Conservation (phyloP, 2,113 vertebrate genomes). For the Hippocampus comes region DNA sequence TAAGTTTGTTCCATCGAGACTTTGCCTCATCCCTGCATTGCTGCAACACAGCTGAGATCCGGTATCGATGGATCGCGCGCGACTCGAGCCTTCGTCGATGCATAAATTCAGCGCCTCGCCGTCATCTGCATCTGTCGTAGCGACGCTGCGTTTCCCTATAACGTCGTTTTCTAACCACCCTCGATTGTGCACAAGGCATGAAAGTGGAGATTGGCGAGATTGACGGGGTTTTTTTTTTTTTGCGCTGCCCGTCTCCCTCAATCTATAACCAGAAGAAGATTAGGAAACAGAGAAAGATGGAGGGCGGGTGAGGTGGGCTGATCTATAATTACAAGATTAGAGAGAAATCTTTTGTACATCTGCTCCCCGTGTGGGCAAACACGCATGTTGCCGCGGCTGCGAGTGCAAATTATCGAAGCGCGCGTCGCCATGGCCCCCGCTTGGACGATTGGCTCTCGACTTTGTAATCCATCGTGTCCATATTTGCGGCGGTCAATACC, state of each 20-base stretch:
- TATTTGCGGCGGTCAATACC: slow-evolving; percentile 42
- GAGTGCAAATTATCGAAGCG: not conserved
- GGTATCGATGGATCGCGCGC: slow-evolving; percentile 18
- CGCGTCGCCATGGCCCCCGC: not conserved
- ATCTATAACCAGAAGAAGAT: slow-evolving; percentile 62
- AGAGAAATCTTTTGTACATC: slow-evolving; percentile 57
- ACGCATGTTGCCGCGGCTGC: slow-evolving; percentile 30
- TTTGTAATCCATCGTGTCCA: slow-evolving; percentile 43
- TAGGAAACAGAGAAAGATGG: slow-evolving; percentile 40
- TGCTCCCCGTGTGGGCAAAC: slow-evolving; percentile 54
- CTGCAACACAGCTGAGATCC: slow-evolving; percentile 30
- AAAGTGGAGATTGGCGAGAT: slow-evolving; percentile 43
- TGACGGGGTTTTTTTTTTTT: slow-evolving; percentile 54
- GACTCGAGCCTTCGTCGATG: slow-evolving; percentile 6
- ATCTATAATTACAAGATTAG: slow-evolving; percentile 66
- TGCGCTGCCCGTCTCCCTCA: slow-evolving; percentile 47
- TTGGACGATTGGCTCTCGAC: slow-evolving; percentile 33
- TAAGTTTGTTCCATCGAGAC: slow-evolving; percentile 49
- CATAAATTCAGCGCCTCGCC: not conserved
- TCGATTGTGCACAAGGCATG: slow-evolving; percentile 45
- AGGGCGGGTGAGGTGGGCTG: slow-evolving; percentile 35
- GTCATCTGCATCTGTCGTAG: slow-evolving; percentile 28
- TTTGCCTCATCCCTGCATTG: slow-evolving; percentile 18
- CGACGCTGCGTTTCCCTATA: slow-evolving; percentile 14
- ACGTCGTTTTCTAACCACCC: slow-evolving; percentile 32